Evolutionary conservation across 2,888 invertebrate genomes (phyloP).

Genomic region (Scelioninae gen. 1): DNA sequence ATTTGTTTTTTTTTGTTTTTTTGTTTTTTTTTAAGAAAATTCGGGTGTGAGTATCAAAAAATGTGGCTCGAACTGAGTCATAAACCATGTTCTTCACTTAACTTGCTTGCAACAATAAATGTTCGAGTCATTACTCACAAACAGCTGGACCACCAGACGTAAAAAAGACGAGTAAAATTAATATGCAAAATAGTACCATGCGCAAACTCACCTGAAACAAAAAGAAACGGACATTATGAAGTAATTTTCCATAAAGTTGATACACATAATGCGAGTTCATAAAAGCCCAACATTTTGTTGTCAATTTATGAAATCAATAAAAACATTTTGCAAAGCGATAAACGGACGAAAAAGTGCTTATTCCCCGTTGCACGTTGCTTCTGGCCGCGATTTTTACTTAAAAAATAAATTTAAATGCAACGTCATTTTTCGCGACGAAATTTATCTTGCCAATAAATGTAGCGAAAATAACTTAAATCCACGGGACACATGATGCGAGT

Average conservation of each 20-base stretch:
- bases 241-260: conserved; percentile 44
- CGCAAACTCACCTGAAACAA: conserved; percentile 78
- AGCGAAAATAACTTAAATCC: conserved; percentile 59
- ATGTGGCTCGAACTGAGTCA: conserved; percentile 36
- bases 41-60: conserved; percentile 9
- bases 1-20: no score
- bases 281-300: conserved; percentile 22
- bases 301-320: conserved; percentile 51
- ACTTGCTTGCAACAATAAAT: conserved; percentile 52
- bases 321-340: conserved; percentile 29
- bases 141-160: conserved; percentile 73
- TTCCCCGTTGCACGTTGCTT: background rate
- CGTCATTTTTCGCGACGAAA: conserved; percentile 47
- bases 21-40: no score
- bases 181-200: conserved; percentile 66
- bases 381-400: conserved; percentile 20
- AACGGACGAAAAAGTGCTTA: background rate
- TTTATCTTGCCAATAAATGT: conserved; percentile 60
- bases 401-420: conserved; percentile 50
- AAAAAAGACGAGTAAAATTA: conserved; percentile 71
- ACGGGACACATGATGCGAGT: conserved; percentile 31
- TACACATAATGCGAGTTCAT: conserved; percentile 32
- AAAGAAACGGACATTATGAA: conserved; percentile 64
- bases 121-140: conserved; percentile 62
- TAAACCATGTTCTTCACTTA: conserved; percentile 37